Evolutionary conservation across 2,797 vertebrate genomes (phyloP).

Genomic region (Xenentodon cancila): DNA sequence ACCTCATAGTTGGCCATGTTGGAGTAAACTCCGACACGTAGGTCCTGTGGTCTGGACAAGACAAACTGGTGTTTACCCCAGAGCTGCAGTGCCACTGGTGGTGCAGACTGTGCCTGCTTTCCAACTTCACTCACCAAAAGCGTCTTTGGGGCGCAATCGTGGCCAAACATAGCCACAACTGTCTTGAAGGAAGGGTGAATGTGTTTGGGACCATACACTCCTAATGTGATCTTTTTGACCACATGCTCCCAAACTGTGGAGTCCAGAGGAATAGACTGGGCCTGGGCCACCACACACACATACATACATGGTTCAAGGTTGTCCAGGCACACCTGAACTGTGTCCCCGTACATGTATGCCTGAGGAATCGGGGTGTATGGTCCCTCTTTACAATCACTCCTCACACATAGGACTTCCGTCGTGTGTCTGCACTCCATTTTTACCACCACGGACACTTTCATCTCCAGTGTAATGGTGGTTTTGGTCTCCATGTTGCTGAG

Average conservation of each 20-base stretch:
- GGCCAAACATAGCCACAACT: slow-evolving; percentile 93
- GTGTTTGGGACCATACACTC: slow-evolving; percentile 95
- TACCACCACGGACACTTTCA: slow-evolving; percentile 92
- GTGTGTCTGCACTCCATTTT: slow-evolving; percentile 86
- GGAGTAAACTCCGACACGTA: slow-evolving; percentile 91
- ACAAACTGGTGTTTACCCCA: slow-evolving; percentile 97
- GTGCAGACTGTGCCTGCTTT: slow-evolving; percentile 80
- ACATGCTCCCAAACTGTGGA: slow-evolving; percentile 94
- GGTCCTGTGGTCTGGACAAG: slow-evolving; percentile 89
- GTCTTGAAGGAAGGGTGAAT: slow-evolving; percentile 97
- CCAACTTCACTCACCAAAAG: slow-evolving; percentile 90
- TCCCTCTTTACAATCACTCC: slow-evolving; percentile 93
- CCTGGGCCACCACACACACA: slow-evolving; percentile 87
- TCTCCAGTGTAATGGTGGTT: slow-evolving; percentile 88
- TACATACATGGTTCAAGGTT: slow-evolving; percentile 97
- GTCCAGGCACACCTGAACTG: slow-evolving; percentile 90
- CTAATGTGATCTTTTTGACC: slow-evolving; percentile 91
- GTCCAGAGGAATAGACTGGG: slow-evolving; percentile 82
- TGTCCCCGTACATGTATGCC: slow-evolving; percentile 87
- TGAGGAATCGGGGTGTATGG: slow-evolving; percentile 86
- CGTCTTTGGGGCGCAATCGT: slow-evolving; percentile 93
- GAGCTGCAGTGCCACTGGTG: slow-evolving; percentile 90
- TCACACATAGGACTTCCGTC: slow-evolving; percentile 87
- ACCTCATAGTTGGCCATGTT: slow-evolving; percentile 95
- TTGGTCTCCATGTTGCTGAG: slow-evolving; percentile 94